Evolutionary conservation across 2,113 vertebrate species (phyloP), one percentile per base, ranked within the genome.

Genomic region (Danionella cerebrum): DNA sequence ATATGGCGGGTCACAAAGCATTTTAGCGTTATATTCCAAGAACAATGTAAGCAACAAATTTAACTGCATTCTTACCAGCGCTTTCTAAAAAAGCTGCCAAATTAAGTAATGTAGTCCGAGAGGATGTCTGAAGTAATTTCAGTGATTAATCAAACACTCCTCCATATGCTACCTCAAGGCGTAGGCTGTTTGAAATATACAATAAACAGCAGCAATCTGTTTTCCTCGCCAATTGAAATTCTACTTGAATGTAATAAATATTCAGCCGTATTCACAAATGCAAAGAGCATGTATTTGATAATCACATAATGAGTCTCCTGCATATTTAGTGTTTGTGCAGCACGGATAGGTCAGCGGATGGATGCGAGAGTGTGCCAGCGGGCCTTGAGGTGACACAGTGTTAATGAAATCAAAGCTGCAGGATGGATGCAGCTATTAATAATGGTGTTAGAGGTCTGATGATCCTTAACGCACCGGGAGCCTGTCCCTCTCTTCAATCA

Each of bases 391-490:
- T 74, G 62, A 64, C 66, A 74, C 7, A 1, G 73, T 47, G 75
- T 73, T 82, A 54, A 73, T 80, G 70, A 78, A 67, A 65, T 65
- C 54, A 72, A 67, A 73, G 66, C 58, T 51, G 64, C 31, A 65
- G 31, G 31, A 71, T 53, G 35, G 52, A 29, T 54, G 53, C 50
- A 67, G 73, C 69, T 65, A 81, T 85, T 85, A 84, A 80, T 69
- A 73, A 71, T 41, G 71, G 72, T 69, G 64, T 60, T 54, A 72
- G 73, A 57, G 69, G 25, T 82, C 48, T 78, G 66, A 79, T 76
- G 76, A 85, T 78, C 80, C 74, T 68, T 69, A 77, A 81, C 72
- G 73, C 72, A 75, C 73, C 62, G 59, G 69, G 70, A 75, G 51
- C 65, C 69, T 69, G 69, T 57, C 22, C 64, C 66, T 52, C 48